Evolutionary conservation across 2,113 vertebrate genomes (phyloP).

Genomic region (Pterocles orientalis): DNA sequence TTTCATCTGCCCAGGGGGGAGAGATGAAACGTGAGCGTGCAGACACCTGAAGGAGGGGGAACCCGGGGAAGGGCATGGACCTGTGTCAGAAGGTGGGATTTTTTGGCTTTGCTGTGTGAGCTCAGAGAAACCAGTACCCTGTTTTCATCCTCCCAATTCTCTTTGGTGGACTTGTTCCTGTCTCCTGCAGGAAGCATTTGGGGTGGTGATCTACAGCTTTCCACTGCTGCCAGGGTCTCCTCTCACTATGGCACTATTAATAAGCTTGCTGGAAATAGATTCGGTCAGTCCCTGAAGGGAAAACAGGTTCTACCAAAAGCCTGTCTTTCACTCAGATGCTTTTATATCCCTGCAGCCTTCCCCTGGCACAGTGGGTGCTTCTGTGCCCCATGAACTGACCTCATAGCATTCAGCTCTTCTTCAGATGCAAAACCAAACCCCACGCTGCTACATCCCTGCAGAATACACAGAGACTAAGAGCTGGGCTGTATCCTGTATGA

Average conservation of each 20-base stretch:
- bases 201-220: not conserved
- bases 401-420: not conserved
- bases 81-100: not conserved
- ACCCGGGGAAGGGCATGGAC: not conserved
- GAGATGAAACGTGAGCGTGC: not conserved
- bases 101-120: not conserved
- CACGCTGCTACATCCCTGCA: not conserved
- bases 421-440: not conserved
- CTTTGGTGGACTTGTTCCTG: not conserved
- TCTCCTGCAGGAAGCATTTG: not conserved
- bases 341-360: not conserved
- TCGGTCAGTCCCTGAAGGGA: not conserved
- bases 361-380: not conserved
- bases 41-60: not conserved
- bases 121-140: not conserved
- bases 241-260: not conserved
- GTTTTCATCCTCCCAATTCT: not conserved
- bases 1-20: not conserved
- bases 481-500: not conserved
- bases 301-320: not conserved
- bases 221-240: not conserved
- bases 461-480: not conserved
- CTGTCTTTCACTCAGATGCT: not conserved
- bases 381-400: not conserved
- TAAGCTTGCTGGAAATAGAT: not conserved